Evolutionary conservation across 2,797 vertebrate species (phyloP).

Genomic region (Sparidentex hasta): DNA sequence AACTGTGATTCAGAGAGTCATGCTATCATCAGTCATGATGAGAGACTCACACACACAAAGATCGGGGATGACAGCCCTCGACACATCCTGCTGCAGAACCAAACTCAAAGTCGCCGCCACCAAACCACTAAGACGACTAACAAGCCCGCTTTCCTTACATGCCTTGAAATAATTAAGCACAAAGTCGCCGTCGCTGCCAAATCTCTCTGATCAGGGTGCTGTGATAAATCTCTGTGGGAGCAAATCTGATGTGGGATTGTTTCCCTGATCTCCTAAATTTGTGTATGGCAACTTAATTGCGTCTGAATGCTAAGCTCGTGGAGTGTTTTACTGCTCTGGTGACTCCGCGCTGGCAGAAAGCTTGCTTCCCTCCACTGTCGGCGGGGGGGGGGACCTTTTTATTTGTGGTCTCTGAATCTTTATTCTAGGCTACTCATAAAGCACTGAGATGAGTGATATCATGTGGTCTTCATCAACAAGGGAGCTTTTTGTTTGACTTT

Average conservation of each 20-base stretch:
- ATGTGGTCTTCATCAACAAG: constrained; percentile 77
- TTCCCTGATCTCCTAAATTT: constrained; percentile 72
- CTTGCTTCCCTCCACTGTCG: constrained; percentile 57
- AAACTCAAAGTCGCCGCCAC: constrained; percentile 21
- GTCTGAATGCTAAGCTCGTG: constrained; percentile 68
- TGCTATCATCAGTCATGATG: constrained; percentile 34
- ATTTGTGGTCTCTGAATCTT: constrained; percentile 80
- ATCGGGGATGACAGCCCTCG: constrained; percentile 28
- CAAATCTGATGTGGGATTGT: constrained; percentile 72
- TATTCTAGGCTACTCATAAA: constrained; percentile 77
- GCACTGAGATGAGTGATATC: constrained; percentile 76
- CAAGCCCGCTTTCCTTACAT: constrained; percentile 46
- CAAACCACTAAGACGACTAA: constrained; percentile 53
- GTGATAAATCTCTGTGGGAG: constrained; percentile 59
- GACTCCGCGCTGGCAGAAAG: constrained; percentile 73
- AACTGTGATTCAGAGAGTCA: constrained; percentile 42
- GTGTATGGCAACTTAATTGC: constrained; percentile 72
- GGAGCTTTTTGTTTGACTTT: constrained; percentile 71
- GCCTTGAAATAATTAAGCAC: constrained; percentile 71
- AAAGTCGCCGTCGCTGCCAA: constrained; percentile 38
- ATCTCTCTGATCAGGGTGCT: constrained; percentile 53
- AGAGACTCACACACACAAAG: not conserved
- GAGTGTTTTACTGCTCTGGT: constrained; percentile 75
- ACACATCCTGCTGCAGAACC: constrained; percentile 47
- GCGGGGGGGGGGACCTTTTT: constrained; percentile 70